phyloP scores from a whole-genome alignment of 2,797 vertebrate genomes.

The Microctenopoma stevenorrisi region DNA sequence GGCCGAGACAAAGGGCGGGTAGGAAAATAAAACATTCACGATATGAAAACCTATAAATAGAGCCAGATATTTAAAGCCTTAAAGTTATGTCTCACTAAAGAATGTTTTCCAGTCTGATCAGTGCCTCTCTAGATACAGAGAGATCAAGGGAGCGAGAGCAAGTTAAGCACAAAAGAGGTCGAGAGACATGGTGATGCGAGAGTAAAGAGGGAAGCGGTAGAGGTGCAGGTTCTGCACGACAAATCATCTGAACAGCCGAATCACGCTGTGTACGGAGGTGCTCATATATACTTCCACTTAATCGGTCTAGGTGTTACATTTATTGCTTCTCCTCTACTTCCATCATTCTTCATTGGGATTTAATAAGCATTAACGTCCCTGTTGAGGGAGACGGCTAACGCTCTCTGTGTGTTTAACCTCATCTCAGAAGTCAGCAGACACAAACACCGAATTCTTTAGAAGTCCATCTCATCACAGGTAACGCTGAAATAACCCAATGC shows the following conservation, averaged over 20 bases:
- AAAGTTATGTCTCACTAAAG: background rate
- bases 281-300: background rate
- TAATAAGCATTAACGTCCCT: background rate
- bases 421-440: background rate
- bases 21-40: conserved; percentile 28
- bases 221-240: conserved; percentile 54
- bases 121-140: conserved; percentile 3
- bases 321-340: background rate
- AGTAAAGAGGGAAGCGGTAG: conserved; percentile 49
- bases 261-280: conserved; percentile 10
- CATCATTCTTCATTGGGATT: background rate
- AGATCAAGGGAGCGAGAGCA: conserved; percentile 4
- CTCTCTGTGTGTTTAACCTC: background rate
- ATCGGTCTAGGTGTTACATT: background rate
- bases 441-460: background rate
- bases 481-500: background rate
- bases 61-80: conserved; percentile 13
- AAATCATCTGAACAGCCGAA: conserved; percentile 44
- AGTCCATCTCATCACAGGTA: background rate
- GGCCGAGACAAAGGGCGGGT: background rate
- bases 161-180: background rate
- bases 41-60: conserved; percentile 14
- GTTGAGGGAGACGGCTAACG: background rate
- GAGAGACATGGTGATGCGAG: conserved; percentile 67
- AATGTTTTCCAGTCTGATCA: background rate